Conservation (phyloP, 2,797 vertebrate species). For the Capromys pilorides region DNA sequence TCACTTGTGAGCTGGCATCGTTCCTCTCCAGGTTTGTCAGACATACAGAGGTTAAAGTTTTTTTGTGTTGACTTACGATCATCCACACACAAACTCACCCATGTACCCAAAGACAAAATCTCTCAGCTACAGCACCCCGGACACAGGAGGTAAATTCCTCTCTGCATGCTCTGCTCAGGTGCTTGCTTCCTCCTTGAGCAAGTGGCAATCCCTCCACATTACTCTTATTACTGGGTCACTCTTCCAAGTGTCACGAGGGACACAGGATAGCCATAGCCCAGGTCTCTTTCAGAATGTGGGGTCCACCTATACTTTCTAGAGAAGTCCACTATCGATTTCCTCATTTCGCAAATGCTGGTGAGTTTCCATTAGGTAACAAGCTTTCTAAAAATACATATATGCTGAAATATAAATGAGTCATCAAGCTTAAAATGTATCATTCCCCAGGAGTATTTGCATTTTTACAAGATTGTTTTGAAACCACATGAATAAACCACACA, state of each 20-base stretch:
- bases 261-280: neutral
- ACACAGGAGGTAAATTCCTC: neutral
- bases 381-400: conserved; percentile 36
- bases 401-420: conserved; percentile 62
- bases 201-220: neutral
- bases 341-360: conserved; percentile 45
- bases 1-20: neutral
- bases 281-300: neutral
- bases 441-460: conserved; percentile 23
- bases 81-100: neutral
- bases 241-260: neutral
- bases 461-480: conserved; percentile 54
- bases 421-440: conserved; percentile 37
- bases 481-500: conserved; percentile 50
- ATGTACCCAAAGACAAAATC: neutral
- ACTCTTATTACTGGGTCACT: neutral
- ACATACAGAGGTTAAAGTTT: neutral
- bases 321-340: neutral
- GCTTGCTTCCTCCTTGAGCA: neutral
- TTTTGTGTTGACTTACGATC: neutral
- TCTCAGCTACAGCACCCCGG: neutral
- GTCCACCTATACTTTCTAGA: neutral
- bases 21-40: neutral
- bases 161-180: neutral
- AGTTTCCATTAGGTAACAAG: conserved; percentile 41